Conservation (phyloP, 1,140 invertebrate species). For the Drosophila subobscura region DNA sequence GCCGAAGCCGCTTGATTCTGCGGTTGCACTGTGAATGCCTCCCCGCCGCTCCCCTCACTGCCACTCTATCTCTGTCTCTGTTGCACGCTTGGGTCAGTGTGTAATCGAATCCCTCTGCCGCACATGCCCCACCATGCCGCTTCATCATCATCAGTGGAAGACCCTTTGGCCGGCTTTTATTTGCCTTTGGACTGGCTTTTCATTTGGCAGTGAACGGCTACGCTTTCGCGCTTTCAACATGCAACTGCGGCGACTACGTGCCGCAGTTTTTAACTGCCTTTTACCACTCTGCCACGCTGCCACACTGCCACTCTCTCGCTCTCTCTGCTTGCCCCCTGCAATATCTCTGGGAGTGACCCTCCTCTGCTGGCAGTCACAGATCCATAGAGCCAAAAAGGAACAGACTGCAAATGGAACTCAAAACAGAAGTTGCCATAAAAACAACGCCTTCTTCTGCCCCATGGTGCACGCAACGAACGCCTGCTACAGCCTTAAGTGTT, state of each 20-base stretch:
- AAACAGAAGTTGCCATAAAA: constrained; percentile 21
- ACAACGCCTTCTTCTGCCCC: constrained; percentile 12
- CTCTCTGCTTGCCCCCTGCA: constrained; percentile 28
- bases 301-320: neutral
- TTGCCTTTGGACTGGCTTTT: constrained; percentile 61
- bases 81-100: constrained; percentile 50
- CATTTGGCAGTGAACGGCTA: constrained; percentile 66
- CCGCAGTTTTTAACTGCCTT: constrained; percentile 74
- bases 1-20: constrained; percentile 57
- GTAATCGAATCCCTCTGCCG: constrained; percentile 72
- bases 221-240: constrained; percentile 68
- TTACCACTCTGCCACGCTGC: constrained; percentile 27
- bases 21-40: constrained; percentile 27
- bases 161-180: constrained; percentile 57
- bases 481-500: constrained; percentile 15
- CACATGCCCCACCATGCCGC: neutral
- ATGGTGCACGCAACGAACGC: too few relatives aligned
- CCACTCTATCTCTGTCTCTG: too few relatives aligned
- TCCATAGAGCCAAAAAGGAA: constrained; percentile 3
- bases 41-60: neutral
- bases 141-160: too few relatives aligned
- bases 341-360: constrained; percentile 10
- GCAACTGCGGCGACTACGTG: constrained; percentile 59
- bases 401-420: constrained; percentile 13
- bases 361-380: neutral